Evolutionary conservation across 1,140 invertebrate species (phyloP).

Genomic region (Acromyrmex charruanus): DNA sequence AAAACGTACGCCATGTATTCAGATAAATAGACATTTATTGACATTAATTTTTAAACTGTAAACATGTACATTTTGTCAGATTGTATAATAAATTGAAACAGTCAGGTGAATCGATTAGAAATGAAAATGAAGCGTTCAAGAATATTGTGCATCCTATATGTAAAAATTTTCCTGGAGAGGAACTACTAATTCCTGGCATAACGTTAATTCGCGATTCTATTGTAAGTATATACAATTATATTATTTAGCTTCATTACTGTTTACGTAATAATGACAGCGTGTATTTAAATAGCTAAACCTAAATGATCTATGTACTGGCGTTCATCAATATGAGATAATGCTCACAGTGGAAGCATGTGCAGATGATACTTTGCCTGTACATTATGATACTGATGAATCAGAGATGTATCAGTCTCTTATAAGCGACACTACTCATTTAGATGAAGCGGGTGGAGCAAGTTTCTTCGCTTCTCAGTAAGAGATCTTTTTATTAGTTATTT

Average conservation of each 20-base stretch:
- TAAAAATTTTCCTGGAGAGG: constrained; percentile 81
- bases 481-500: not conserved
- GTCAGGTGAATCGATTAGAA: constrained; percentile 76
- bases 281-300: constrained; percentile 81
- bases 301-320: constrained; percentile 81
- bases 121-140: constrained; percentile 80
- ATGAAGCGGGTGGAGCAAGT: constrained; percentile 79
- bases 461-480: constrained; percentile 79
- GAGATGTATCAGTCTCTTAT: constrained; percentile 83
- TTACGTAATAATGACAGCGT: constrained; percentile 17
- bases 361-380: constrained; percentile 83
- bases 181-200: constrained; percentile 78
- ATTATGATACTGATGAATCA: constrained; percentile 83
- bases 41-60: no score
- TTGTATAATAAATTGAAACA: constrained; percentile 83
- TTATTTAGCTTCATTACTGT: constrained; percentile 11
- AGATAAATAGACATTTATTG: not conserved
- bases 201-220: constrained; percentile 81
- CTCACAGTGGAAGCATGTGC: constrained; percentile 82
- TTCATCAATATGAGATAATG: constrained; percentile 82
- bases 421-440: constrained; percentile 80
- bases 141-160: constrained; percentile 82
- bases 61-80: constrained; percentile 62
- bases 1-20: constrained; percentile 1
- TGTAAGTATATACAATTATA: constrained; percentile 72